These are phyloP conservation scores for Tortricodes alternella DNA, from an alignment of 2,888 invertebrate species.

Conservation along the genomic window DNA sequence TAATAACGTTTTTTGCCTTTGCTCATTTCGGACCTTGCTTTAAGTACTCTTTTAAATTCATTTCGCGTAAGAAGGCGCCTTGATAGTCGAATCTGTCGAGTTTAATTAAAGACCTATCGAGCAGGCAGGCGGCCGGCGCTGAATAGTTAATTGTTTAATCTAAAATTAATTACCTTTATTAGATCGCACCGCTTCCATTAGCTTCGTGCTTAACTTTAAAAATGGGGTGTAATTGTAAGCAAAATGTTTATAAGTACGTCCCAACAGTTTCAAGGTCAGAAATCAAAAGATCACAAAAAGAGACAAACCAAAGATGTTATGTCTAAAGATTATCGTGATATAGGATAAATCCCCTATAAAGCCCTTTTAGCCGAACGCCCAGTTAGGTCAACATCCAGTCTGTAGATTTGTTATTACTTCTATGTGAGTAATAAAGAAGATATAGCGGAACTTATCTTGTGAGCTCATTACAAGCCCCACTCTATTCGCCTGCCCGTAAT, in stretches of 20 bases:
- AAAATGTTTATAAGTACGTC: not conserved
- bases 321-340: conserved; percentile 21
- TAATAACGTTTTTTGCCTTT: conserved; percentile 39
- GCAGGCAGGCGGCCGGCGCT: conserved; percentile 28
- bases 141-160: conserved; percentile 36
- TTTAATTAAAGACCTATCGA: conserved; percentile 45
- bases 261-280: not conserved
- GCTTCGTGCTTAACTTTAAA: not conserved
- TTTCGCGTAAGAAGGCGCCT: conserved; percentile 35
- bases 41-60: conserved; percentile 42
- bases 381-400: conserved; percentile 35
- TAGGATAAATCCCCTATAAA: conserved; percentile 18
- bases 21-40: conserved; percentile 41
- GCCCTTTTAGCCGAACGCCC: conserved; percentile 32
- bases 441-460: conserved; percentile 37
- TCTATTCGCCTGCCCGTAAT: conserved; percentile 38
- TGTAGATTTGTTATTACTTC: conserved; percentile 32
- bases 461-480: conserved; percentile 38
- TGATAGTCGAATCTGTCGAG: conserved; percentile 39
- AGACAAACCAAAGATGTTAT: conserved; percentile 4
- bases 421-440: conserved; percentile 40
- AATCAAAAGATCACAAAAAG: not conserved
- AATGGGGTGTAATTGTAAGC: not conserved
- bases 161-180: conserved; percentile 33
- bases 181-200: conserved; percentile 15